Percentiles rank a stretch among this genome's conserved stretches.
Evolutionary conservation across 2,888 invertebrate species (phyloP).

Genomic region (Sinelater perroti): DNA sequence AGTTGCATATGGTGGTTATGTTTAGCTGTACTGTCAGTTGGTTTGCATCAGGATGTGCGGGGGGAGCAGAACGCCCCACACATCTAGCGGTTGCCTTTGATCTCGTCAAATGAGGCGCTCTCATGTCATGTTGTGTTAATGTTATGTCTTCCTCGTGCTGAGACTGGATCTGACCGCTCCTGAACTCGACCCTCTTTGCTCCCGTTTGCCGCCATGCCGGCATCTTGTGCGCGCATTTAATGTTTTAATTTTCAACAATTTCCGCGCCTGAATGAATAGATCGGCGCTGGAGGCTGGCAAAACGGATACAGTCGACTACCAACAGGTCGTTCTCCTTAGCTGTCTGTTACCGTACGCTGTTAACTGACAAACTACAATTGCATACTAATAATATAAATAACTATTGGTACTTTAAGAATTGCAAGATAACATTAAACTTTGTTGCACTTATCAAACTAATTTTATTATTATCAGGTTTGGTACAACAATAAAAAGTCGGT

Average conservation of each 20-base stretch:
- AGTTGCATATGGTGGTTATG: conserved; percentile 51
- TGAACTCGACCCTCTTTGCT: conserved; percentile 47
- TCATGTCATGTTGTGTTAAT: conserved; percentile 58
- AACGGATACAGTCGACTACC: too few species aligned
- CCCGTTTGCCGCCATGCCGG: conserved; percentile 17
- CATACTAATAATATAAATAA: too few species aligned
- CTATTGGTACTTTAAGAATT: too few species aligned
- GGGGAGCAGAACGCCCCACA: conserved; percentile 44
- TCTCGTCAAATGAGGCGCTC: conserved; percentile 59
- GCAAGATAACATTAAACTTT: too few species aligned
- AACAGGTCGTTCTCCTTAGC: too few species aligned
- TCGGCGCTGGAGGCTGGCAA: too few species aligned
- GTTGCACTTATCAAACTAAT: too few species aligned
- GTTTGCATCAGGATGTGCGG: conserved; percentile 47
- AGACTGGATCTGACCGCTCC: conserved; percentile 51
- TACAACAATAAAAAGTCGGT: too few species aligned
- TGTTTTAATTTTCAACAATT: conserved; percentile 8
- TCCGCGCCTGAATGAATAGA: too few species aligned
- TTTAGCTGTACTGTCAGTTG: conserved; percentile 53
- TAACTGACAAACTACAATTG: too few species aligned
- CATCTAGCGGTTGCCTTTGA: conserved; percentile 54
- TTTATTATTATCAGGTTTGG: too few species aligned
- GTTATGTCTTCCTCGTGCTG: conserved; percentile 54
- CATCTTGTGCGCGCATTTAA: conserved; percentile 2
- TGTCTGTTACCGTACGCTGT: too few species aligned